Conservation (phyloP, 2,797 vertebrate genomes). For the Sphenopsis melanotis region DNA sequence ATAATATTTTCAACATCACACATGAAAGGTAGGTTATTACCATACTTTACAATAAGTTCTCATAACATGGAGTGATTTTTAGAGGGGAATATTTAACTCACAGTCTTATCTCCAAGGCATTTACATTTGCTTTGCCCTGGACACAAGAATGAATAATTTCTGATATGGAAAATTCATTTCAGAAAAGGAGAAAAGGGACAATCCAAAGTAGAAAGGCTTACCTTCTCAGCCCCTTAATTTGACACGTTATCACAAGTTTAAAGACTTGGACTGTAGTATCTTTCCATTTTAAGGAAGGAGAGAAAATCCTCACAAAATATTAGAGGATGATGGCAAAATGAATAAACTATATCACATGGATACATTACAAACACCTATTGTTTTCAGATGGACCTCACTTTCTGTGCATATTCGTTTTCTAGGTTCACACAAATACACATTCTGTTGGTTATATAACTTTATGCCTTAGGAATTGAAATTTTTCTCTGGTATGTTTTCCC, state of each 20-base stretch:
- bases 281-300: not conserved
- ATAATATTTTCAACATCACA: not conserved
- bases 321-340: not conserved
- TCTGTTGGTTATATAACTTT: not conserved
- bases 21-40: not conserved
- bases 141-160: not conserved
- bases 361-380: not conserved
- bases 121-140: not conserved
- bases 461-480: not conserved
- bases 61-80: not conserved
- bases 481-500: not conserved
- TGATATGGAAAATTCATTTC: not conserved
- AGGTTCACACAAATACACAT: not conserved
- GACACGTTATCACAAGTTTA: not conserved
- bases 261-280: not conserved
- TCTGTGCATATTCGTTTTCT: not conserved
- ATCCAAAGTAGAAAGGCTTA: not conserved
- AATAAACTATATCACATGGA: not conserved
- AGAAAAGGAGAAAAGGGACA: not conserved
- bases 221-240: slow-evolving; percentile 3
- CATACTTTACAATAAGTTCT: not conserved
- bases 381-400: not conserved
- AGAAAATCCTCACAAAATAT: not conserved
- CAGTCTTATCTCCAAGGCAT: not conserved
- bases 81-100: not conserved